These are phyloP conservation scores for Rhinoderma darwinii DNA, from an alignment of 2,113 vertebrate species.

Conservation along the genomic window DNA sequence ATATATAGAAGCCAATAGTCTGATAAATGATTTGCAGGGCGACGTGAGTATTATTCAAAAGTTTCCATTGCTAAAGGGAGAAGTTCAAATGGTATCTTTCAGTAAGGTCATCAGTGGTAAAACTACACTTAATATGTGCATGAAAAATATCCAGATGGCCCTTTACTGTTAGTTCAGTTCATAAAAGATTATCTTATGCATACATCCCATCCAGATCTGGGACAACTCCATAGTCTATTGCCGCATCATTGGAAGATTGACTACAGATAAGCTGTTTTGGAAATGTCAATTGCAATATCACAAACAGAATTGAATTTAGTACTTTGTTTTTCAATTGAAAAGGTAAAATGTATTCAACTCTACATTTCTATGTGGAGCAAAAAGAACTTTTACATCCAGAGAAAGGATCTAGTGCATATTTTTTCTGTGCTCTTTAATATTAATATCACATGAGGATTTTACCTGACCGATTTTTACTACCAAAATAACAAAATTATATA, in stretches of 20 bases:
- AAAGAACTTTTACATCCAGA: background rate
- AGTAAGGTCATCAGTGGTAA: too few species aligned
- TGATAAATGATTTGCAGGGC: too few species aligned
- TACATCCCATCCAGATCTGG: background rate
- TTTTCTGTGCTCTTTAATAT: background rate
- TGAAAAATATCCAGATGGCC: background rate
- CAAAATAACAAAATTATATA: background rate
- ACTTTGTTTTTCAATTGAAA: background rate
- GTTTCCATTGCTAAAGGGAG: too few species aligned
- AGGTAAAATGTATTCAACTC: background rate
- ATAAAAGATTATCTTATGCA: background rate
- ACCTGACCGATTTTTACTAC: background rate
- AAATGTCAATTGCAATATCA: background rate
- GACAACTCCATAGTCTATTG: background rate
- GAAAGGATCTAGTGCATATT: background rate
- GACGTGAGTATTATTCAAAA: too few species aligned
- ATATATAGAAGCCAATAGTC: too few species aligned
- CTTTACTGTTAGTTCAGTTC: too few species aligned
- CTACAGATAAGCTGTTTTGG: background rate
- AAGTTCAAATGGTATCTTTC: too few species aligned
- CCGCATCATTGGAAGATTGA: background rate
- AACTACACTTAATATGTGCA: background rate
- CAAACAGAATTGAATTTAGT: background rate
- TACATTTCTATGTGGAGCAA: background rate
- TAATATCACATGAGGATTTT: background rate